Percentiles rank a stretch among this genome's conserved stretches.
phyloP scores from a whole-genome alignment of 2,888 invertebrate species.

The Trichogramma evanescens region DNA sequence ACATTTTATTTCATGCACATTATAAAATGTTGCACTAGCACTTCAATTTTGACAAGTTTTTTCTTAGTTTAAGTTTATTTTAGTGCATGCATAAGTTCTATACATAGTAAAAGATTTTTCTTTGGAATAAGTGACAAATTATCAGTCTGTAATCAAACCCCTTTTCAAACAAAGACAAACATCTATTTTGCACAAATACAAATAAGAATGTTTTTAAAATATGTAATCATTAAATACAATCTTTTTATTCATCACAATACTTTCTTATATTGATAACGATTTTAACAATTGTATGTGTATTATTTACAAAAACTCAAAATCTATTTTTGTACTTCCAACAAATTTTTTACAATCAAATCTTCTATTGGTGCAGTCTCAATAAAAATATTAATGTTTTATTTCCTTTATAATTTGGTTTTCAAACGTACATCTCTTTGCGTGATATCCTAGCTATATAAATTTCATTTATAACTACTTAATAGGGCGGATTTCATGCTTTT shows the following conservation, averaged over 20 bases:
- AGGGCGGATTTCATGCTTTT: slow-evolving; percentile 35
- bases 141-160: slow-evolving; percentile 1
- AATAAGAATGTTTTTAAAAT: background rate
- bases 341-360: slow-evolving; percentile 10
- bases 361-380: slow-evolving; percentile 10
- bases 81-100: slow-evolving; percentile 2
- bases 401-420: slow-evolving; percentile 12
- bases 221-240: background rate
- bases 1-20: slow-evolving; percentile 6
- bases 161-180: background rate
- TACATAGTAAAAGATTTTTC: background rate
- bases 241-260: background rate
- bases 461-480: slow-evolving; percentile 29
- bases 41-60: slow-evolving; percentile 7
- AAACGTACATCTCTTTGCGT: background rate
- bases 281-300: slow-evolving; percentile 18
- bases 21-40: background rate
- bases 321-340: slow-evolving; percentile 16
- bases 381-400: slow-evolving; percentile 18
- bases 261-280: slow-evolving; percentile 12
- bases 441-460: slow-evolving; percentile 12
- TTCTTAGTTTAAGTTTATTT: slow-evolving; percentile 7
- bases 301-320: slow-evolving; percentile 20
- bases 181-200: background rate
- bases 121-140: background rate